Conservation (phyloP, 2,888 invertebrate species). For the Andrena trimmerana region DNA sequence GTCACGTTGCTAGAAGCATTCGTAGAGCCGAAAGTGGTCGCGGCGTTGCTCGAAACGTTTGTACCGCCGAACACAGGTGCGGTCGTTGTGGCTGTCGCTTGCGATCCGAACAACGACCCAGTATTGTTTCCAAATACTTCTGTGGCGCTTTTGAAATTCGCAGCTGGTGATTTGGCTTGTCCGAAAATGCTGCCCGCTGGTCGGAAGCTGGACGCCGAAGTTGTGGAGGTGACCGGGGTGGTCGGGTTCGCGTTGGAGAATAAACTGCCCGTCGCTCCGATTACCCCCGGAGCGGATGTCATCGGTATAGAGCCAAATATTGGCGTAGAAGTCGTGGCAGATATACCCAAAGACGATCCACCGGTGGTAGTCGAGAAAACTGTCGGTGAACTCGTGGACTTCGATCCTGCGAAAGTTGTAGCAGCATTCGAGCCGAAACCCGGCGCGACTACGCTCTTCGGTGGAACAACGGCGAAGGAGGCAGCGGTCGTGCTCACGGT, state of each 20-base stretch:
- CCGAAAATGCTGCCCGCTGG: constrained; percentile 55
- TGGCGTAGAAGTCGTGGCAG: constrained; percentile 11
- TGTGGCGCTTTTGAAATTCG: neutral
- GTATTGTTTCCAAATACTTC: constrained; percentile 46
- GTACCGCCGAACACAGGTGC: constrained; percentile 29
- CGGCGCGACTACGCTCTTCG: constrained; percentile 57
- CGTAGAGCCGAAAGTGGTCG: constrained; percentile 40
- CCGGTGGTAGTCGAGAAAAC: constrained; percentile 27
- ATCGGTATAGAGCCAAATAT: constrained; percentile 34
- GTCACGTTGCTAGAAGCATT: constrained; percentile 28
- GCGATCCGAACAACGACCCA: constrained; percentile 47
- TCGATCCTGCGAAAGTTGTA: constrained; percentile 33
- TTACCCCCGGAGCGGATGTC: neutral
- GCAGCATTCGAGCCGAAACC: constrained; percentile 61
- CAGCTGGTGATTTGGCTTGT: constrained; percentile 36
- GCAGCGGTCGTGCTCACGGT: constrained; percentile 6
- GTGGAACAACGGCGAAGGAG: constrained; percentile 61
- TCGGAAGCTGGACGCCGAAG: constrained; percentile 12
- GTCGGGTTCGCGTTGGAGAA: constrained; percentile 5
- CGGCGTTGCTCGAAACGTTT: constrained; percentile 30
- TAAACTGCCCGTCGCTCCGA: constrained; percentile 16
- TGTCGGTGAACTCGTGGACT: constrained; percentile 1
- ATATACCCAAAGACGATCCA: neutral
- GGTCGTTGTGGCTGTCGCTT: constrained; percentile 31
- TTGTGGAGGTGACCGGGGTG: no score